Evolutionary conservation across 1,140 invertebrate species (phyloP).

Genomic region (Trypoxylus dichotomus): DNA sequence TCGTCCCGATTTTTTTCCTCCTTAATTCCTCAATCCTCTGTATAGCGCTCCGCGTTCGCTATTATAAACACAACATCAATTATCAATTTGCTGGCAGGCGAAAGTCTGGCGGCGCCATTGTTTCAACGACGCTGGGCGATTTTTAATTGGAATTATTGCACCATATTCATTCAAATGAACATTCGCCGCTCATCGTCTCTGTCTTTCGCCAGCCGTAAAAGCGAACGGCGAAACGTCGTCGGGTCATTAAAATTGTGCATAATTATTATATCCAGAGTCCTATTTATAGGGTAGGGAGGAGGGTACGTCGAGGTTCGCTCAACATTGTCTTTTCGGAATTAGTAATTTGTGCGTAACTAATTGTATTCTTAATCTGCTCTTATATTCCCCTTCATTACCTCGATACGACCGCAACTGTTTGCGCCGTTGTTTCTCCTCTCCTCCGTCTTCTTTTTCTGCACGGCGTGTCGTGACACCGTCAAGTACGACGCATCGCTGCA

Average conservation of each 20-base stretch:
- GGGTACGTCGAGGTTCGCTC: slow-evolving; percentile 5
- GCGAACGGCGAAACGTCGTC: slow-evolving; percentile 29
- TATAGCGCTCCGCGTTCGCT: slow-evolving; percentile 32
- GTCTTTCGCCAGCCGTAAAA: slow-evolving; percentile 21
- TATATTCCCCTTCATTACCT: slow-evolving; percentile 34
- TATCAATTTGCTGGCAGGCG: slow-evolving; percentile 51
- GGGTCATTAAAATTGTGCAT: slow-evolving; percentile 53
- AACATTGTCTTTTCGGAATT: slow-evolving; percentile 49
- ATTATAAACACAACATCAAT: slow-evolving; percentile 56
- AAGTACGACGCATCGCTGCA: too few species aligned
- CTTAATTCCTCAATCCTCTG: slow-evolving; percentile 51
- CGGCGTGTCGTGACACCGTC: neutral
- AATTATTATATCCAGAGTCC: slow-evolving; percentile 48
- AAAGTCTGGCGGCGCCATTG: slow-evolving; percentile 49
- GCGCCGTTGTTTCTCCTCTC: slow-evolving; percentile 9
- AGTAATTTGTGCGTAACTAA: slow-evolving; percentile 52
- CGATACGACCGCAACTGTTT: slow-evolving; percentile 26
- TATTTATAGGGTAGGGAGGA: slow-evolving; percentile 27
- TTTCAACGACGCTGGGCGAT: slow-evolving; percentile 47
- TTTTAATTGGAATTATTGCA: slow-evolving; percentile 55
- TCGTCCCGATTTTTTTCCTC: slow-evolving; percentile 50
- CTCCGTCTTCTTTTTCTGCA: slow-evolving; percentile 7
- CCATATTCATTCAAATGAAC: slow-evolving; percentile 54
- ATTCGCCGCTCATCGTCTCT: slow-evolving; percentile 29
- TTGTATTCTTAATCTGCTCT: slow-evolving; percentile 48